A percentile compares a stretch with the other conserved stretches of the same genome.
phyloP scores from a whole-genome alignment of 1,140 invertebrate species.

The Calycopis cecrops region DNA sequence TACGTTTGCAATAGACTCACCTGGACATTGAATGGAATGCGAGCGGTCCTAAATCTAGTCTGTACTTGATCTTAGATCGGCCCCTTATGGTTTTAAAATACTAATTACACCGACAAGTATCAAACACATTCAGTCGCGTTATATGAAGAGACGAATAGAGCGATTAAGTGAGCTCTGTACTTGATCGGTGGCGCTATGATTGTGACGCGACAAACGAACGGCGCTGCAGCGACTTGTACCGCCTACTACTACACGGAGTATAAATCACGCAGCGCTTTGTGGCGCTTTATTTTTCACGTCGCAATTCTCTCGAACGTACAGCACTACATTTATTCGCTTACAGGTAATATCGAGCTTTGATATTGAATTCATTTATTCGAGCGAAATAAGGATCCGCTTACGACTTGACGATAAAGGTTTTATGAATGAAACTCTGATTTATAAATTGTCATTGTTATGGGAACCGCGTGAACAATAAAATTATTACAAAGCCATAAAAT shows the following conservation, averaged over 20 bases:
- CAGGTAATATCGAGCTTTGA: not conserved
- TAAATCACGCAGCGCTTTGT: not conserved
- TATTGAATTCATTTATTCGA: not conserved
- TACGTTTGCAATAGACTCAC: too few relatives aligned
- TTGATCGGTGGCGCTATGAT: conserved; percentile 42
- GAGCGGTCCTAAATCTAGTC: too few relatives aligned
- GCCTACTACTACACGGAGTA: not conserved
- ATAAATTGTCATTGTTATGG: not conserved
- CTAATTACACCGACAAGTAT: conserved; percentile 22
- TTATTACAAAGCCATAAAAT: too few relatives aligned
- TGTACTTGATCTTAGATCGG: too few relatives aligned
- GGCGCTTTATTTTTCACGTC: not conserved
- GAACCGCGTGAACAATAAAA: too few relatives aligned
- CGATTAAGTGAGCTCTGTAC: conserved; percentile 46
- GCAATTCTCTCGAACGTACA: not conserved
- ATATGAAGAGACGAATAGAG: conserved; percentile 41
- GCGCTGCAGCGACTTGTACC: conserved; percentile 21
- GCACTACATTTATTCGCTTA: not conserved
- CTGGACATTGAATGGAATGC: too few relatives aligned
- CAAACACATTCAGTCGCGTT: conserved; percentile 23
- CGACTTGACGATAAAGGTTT: not conserved
- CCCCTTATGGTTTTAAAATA: too few relatives aligned
- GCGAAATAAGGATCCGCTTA: not conserved
- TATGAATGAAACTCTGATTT: not conserved
- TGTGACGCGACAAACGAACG: conserved; percentile 27